Percentiles rank a stretch among this genome's conserved stretches.
phyloP scores from a whole-genome alignment of 1,140 invertebrate species.

The Idris sp. region DNA sequence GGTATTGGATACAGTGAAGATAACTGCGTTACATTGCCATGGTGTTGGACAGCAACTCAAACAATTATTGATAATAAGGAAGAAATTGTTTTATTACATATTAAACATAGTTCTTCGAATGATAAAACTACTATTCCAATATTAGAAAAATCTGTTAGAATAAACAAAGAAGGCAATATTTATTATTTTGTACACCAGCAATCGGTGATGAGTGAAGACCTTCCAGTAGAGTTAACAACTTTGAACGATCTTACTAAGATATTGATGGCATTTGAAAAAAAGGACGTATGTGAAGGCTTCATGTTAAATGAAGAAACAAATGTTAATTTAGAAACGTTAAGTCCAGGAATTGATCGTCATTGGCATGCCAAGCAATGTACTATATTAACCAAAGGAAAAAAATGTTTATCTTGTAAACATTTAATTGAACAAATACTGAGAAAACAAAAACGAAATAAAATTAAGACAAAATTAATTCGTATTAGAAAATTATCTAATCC shows the following conservation, averaged over 20 bases:
- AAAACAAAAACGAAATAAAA: background rate
- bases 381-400: conserved; percentile 8
- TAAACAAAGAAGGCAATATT: background rate
- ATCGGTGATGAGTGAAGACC: background rate
- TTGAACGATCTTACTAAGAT: conserved; percentile 1
- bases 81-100: background rate
- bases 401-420: conserved; percentile 21
- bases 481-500: conserved; percentile 6
- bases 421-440: conserved; percentile 10
- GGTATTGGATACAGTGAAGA: conserved; percentile 2
- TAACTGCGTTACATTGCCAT: background rate
- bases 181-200: background rate
- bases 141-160: background rate
- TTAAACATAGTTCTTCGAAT: background rate
- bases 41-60: conserved; percentile 1
- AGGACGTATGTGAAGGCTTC: conserved; percentile 8
- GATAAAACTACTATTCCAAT: background rate
- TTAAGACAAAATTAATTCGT: background rate
- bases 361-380: conserved; percentile 27
- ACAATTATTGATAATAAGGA: conserved; percentile 1
- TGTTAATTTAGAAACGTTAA: background rate
- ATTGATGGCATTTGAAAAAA: conserved; percentile 21
- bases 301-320: background rate
- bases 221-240: background rate
- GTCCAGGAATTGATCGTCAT: background rate